Base-by-base conservation (phyloP, 2,888 invertebrate genomes). In the Salticus scenicus region DNA sequence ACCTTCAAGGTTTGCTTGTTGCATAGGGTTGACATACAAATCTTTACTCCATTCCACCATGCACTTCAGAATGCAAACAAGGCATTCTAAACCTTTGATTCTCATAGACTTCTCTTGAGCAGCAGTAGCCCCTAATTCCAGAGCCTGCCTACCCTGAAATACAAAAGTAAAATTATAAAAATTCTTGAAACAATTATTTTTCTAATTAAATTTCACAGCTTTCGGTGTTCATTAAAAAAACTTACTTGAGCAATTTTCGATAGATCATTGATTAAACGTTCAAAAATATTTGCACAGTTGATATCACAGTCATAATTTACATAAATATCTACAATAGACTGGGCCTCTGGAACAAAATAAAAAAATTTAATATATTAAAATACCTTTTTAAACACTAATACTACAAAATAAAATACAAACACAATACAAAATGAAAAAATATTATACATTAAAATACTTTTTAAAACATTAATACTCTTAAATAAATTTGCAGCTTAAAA, bases 11-110 rank as follows among this genome's bases (percentile, higher is more conserved):
- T 95, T 96, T 0, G 96, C 95, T 90, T 95, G 95, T 28, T 87
- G 93, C 91, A 97, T 97, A 0, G 98, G 98, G 92, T 98, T 98
- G 1, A 98, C 95, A 90, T 99, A 99, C 20, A 99, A 93, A 92
- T 99, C 98, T 91, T 97, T 96, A 91, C 98, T 98, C 99, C 99
- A 99, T 91, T 99, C 98, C 0, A 99, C 99, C 98, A 99, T 98
- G 91, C 99, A 99, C 91, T 99, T 98, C 17, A 99, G 92, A 90
- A 99, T 97, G 0, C 98, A 98, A 0, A 99, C 99, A 42, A 99
- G 93, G 91, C 99, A 99, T 92, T 99, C 98, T 8, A 99, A 93
- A 0, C 99, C 98, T 89, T 97, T 94, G 83, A 98, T 95, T 81
- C 98, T 93, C 96, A 99, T 98, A 0, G 96, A 96, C 91, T 97